Conservation (phyloP, 2,113 vertebrate species). For the Dipodomys merriami region DNA sequence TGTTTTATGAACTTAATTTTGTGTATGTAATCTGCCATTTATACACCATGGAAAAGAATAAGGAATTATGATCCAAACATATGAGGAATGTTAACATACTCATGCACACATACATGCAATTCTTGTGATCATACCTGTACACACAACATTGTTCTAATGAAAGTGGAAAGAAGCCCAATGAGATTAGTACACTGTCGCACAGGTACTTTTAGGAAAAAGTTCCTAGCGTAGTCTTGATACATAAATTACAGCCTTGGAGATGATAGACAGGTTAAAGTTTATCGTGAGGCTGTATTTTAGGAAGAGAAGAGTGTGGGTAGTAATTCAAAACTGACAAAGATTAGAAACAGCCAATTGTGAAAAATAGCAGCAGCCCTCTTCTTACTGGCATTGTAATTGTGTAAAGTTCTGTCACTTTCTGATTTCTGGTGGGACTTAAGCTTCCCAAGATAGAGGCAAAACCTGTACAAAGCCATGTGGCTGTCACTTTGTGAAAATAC, state of each 20-base stretch:
- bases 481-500: neutral
- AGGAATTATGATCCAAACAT: neutral
- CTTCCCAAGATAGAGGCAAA: neutral
- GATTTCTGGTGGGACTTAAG: neutral
- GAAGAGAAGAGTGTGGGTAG: neutral
- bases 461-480: neutral
- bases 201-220: neutral
- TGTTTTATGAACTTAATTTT: neutral
- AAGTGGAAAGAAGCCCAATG: slow-evolving; percentile 21
- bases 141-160: neutral
- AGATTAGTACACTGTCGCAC: neutral
- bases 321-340: slow-evolving; percentile 30
- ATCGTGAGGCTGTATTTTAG: neutral
- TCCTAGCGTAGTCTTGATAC: neutral
- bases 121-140: rapidly evolving
- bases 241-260: slow-evolving; percentile 56
- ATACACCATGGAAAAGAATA: neutral
- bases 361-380: neutral
- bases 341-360: neutral
- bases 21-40: neutral
- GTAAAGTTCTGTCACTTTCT: neutral
- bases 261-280: slow-evolving; percentile 14
- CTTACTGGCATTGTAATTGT: neutral
- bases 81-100: neutral
- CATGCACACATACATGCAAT: neutral